Evolutionary conservation across 1,140 invertebrate species (phyloP).

Genomic region (Papilio polytes): DNA sequence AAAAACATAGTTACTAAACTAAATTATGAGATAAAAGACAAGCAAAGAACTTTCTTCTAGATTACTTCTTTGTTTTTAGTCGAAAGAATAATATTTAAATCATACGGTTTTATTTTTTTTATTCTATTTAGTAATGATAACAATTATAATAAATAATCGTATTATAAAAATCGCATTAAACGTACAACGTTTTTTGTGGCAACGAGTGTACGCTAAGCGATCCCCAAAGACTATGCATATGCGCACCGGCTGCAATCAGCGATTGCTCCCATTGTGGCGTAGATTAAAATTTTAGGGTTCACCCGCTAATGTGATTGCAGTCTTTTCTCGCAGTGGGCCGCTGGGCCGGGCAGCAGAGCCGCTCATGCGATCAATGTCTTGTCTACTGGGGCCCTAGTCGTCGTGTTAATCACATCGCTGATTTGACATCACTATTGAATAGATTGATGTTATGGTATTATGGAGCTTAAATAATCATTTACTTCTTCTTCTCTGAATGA

Average conservation of each 20-base stretch:
- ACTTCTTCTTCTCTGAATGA: not conserved
- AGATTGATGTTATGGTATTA: not conserved
- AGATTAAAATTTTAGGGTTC: constrained; percentile 84
- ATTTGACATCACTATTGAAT: constrained; percentile 44
- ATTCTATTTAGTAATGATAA: not conserved
- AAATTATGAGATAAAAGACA: no score
- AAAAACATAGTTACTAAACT: no score
- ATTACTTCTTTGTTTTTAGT: no score
- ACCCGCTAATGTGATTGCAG: constrained; percentile 82
- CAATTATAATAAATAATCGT: not conserved
- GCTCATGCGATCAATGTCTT: constrained; percentile 64
- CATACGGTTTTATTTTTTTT: no score
- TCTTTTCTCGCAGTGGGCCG: constrained; percentile 70
- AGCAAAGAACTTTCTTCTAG: no score
- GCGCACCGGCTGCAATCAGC: constrained; percentile 78
- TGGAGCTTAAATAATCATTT: not conserved
- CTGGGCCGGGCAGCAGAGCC: constrained; percentile 42
- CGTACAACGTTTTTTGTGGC: constrained; percentile 42
- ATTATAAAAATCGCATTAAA: not conserved
- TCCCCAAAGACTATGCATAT: constrained; percentile 83
- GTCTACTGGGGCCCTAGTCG: constrained; percentile 55
- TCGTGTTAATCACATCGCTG: constrained; percentile 59
- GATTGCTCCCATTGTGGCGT: constrained; percentile 79
- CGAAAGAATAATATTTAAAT: no score
- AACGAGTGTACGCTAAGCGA: constrained; percentile 71